Evolutionary conservation across 2,797 vertebrate species (phyloP), one percentile per base, ranked within the genome.

Genomic region (Glyptemys insculpta): DNA sequence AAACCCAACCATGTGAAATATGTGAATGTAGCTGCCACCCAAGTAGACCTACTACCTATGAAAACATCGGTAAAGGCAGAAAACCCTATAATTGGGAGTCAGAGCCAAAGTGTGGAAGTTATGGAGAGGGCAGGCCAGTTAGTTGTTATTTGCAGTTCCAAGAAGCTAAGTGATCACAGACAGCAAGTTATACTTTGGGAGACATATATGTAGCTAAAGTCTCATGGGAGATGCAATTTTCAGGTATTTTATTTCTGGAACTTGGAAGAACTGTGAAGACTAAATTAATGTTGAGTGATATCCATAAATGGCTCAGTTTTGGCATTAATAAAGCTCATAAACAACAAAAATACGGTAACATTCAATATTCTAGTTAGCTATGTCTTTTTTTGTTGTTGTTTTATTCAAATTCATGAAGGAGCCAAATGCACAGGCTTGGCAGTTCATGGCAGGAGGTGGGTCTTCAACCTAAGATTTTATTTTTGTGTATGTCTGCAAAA

Each of bases 1-100:
- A 34, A 79, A 21, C n/a, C 68, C 21, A 52, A 86, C 6, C 25
- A 14, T 52, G 37, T 19, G 37, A 85, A 37, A 57, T 8, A 8
- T 0, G 0, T 10, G 57, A 83, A 23, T 37, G 37, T 44, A 9
- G 1, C 44, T 53, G 54, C 15, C 34, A 25, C 23, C 8, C 47
- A 10, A 62, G 31, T 8, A 49, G 23, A 21, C 18, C 49, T 49
- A n/a, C 62, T 34, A 47, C 47, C 62, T 47, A 81, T 5, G n/a
- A 27, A 37, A 81, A 53, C 59, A 19, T 16, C 53, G 3, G 59
- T 62, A 76, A 56, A 15, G 31, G 81, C 59, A 85, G 27, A 79
- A 79, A 31, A 34, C 49, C 8, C 49, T 79, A 8, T 34, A 15
- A 52, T 7, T 49, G 27, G 25, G 8, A 14, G 25, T 31, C 6